Conservation (phyloP, 2,797 vertebrate species). For the Bradypodion ventrale region DNA sequence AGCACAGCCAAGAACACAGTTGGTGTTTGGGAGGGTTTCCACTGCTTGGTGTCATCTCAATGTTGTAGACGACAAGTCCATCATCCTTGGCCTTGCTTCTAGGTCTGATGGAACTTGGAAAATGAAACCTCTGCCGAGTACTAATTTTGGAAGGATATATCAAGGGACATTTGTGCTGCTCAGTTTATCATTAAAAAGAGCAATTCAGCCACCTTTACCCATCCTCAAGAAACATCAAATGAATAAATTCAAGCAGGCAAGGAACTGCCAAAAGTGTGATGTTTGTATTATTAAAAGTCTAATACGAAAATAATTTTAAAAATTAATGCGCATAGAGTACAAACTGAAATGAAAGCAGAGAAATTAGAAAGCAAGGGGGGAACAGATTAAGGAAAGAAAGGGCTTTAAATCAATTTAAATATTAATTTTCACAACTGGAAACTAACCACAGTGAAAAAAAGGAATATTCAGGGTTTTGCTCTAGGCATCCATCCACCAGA, state of each 20-base stretch:
- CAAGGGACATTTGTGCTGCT: not conserved
- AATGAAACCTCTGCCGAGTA: not conserved
- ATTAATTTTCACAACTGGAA: constrained; percentile 38
- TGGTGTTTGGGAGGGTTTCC: too few relatives aligned
- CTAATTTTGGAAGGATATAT: not conserved
- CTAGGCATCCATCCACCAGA: constrained; percentile 13
- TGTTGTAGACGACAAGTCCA: too few relatives aligned
- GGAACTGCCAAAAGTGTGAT: not conserved
- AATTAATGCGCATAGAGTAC: not conserved
- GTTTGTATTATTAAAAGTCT: constrained; percentile 1
- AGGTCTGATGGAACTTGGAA: not conserved
- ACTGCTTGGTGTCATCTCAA: too few relatives aligned
- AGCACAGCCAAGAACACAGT: too few relatives aligned
- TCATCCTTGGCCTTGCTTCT: too few relatives aligned
- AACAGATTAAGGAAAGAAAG: constrained; percentile 24
- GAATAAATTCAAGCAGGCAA: constrained; percentile 2
- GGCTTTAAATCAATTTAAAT: constrained; percentile 41
- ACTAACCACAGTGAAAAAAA: not conserved
- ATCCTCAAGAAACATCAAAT: not conserved
- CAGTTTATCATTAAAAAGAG: not conserved
- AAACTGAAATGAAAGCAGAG: constrained; percentile 24
- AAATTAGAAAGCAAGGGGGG: constrained; percentile 23
- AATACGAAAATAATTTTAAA: not conserved
- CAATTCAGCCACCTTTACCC: not conserved
- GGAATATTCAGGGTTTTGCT: not conserved